Base-by-base conservation (phyloP, 2,888 invertebrate genomes). In the Folsomia candida region DNA sequence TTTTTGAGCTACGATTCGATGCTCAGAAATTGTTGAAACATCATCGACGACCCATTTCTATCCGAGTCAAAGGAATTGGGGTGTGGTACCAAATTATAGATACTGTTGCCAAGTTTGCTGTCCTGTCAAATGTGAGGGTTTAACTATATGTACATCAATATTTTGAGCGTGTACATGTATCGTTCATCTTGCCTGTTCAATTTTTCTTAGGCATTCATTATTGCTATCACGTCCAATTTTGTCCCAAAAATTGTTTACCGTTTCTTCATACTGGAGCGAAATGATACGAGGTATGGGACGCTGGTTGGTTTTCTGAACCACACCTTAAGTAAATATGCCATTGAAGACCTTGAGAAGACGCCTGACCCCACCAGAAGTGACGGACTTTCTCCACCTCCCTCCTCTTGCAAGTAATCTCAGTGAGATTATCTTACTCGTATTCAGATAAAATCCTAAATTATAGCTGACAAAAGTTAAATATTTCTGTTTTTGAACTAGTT, bases 221-320 rank as follows among this genome's bases (percentile, higher is more conserved):
- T 97, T 82, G 96, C 97, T 4, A 94, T 97, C 84, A 97, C 97
- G 2, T 95, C 96, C 1, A 93, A 95, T 83, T 93, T 96, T 85
- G 94, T 97, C 79, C 96, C 97, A 2, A 89, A 92, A 11, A 84
- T 95, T 70, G 92, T 95, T 47, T 97, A 95, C 84, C 70, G 75
- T 1, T 75, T 64, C 58, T 4, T 62, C 3, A 54, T 75, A 0
- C 62, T 51, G 24, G 67, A 72, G 0, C 1, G 14, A 75, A 2
- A 81, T n/a, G 37, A 69, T 51, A 67, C 69, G 1, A 24, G 62
- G 3, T 72, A 83, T 75, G 81, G 81, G 1, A 77, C 82, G 0
- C 79, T 85, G 27, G 67, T 80, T n/a, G 85, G 85, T 14, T 87
- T 84, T 78, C 81, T 86, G 9, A 82, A 86, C 66, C 82, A 80